Percentiles rank a stretch among this genome's conserved stretches.
phyloP scores from a whole-genome alignment of 2,888 invertebrate species.

The Augochlorella aurata region DNA sequence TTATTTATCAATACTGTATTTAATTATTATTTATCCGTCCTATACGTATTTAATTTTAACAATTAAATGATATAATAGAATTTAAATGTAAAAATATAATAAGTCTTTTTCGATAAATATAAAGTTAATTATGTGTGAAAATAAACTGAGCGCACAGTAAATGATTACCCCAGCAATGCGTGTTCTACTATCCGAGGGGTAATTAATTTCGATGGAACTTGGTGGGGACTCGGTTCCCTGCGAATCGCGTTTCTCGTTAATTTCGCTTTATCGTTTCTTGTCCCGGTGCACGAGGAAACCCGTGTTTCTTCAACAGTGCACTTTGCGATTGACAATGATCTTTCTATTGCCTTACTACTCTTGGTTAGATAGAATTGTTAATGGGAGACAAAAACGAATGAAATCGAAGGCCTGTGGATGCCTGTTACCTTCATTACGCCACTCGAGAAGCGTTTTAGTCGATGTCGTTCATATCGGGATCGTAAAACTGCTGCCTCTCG shows the following conservation, averaged over 20 bases:
- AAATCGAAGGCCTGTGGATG: neutral
- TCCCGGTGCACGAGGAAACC: neutral
- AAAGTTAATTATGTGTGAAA: too few species aligned
- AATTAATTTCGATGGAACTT: neutral
- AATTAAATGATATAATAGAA: too few species aligned
- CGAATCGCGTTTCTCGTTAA: neutral
- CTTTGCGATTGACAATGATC: neutral
- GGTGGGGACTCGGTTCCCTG: neutral
- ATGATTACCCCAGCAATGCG: too few species aligned
- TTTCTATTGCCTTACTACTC: neutral
- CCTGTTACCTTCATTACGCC: conserved; percentile 22
- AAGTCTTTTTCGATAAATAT: too few species aligned
- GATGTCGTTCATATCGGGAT: conserved; percentile 33
- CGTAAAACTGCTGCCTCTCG: conserved; percentile 19
- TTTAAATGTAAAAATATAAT: too few species aligned
- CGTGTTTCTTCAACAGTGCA: neutral
- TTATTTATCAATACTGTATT: too few species aligned
- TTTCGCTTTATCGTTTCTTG: neutral
- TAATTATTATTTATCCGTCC: too few species aligned
- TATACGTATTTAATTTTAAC: too few species aligned
- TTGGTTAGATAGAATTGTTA: neutral
- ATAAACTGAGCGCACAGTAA: too few species aligned
- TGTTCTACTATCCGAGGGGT: too few species aligned
- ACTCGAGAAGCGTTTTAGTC: conserved; percentile 21
- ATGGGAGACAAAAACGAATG: conserved; percentile 16